Percentiles rank a stretch among this genome's conserved stretches.
These are phyloP conservation scores for Ciconia maguari DNA, from an alignment of 2,113 vertebrate genomes.

Conservation along the genomic window DNA sequence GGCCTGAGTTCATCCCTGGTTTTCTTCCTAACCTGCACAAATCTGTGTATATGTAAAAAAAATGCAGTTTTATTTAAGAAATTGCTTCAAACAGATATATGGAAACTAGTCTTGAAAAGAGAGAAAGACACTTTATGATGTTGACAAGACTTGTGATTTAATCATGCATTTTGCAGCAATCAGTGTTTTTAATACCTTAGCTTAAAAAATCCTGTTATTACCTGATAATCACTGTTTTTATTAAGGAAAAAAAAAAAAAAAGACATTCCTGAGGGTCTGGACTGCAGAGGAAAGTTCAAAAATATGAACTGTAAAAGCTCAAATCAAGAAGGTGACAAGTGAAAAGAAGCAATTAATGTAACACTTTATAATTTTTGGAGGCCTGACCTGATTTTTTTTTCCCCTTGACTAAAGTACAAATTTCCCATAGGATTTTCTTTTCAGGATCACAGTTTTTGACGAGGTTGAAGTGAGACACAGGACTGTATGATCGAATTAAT, in stretches of 20 bases:
- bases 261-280: neutral
- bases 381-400: neutral
- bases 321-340: constrained; percentile 14
- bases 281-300: neutral
- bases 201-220: constrained; percentile 30
- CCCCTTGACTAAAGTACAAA: neutral
- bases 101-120: neutral
- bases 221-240: neutral
- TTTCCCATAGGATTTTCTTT: neutral
- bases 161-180: neutral
- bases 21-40: neutral
- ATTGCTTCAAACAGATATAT: neutral
- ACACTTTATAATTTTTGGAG: constrained; percentile 32
- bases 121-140: neutral
- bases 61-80: neutral
- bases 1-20: neutral
- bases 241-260: neutral
- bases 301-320: constrained; percentile 8
- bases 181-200: neutral
- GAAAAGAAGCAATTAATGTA: constrained; percentile 33
- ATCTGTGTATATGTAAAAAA: neutral
- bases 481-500: neutral
- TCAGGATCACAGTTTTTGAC: neutral
- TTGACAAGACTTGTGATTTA: neutral
- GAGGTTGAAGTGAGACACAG: neutral